A percentile compares a stretch with the other conserved stretches of the same genome.
These are phyloP conservation scores for Drosophila anomelani DNA, from an alignment of 2,888 invertebrate genomes.

Conservation along the genomic window DNA sequence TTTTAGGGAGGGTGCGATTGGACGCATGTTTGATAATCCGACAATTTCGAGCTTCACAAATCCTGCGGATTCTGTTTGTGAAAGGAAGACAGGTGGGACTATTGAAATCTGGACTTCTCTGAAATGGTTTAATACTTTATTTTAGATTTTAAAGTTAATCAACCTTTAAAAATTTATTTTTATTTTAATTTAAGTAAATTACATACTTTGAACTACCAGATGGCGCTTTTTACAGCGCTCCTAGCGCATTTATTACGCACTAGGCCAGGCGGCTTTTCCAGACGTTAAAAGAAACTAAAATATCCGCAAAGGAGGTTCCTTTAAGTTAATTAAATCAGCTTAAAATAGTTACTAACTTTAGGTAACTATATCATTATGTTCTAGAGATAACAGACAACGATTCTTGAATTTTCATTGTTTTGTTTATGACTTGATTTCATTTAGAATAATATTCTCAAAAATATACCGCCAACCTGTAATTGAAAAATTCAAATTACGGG, in stretches of 20 bases:
- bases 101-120: neutral
- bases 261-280: neutral
- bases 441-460: neutral
- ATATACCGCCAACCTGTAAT: no score
- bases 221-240: slow-evolving; percentile 1
- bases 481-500: slow-evolving; percentile 1
- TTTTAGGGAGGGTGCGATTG: slow-evolving; percentile 4
- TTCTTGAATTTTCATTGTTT: neutral
- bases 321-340: neutral
- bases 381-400: no score
- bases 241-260: neutral
- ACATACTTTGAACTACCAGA: neutral
- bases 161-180: neutral
- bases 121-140: neutral
- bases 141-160: neutral
- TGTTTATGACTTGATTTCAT: neutral
- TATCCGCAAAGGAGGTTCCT: neutral
- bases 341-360: neutral
- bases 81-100: neutral
- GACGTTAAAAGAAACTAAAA: neutral
- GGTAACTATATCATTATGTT: no score
- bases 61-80: slow-evolving; percentile 2
- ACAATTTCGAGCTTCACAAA: slow-evolving; percentile 4
- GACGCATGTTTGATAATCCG: slow-evolving; percentile 21
- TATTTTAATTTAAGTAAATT: neutral